phyloP scores from a whole-genome alignment of 2,888 invertebrate species.

The Molorchus minor region DNA sequence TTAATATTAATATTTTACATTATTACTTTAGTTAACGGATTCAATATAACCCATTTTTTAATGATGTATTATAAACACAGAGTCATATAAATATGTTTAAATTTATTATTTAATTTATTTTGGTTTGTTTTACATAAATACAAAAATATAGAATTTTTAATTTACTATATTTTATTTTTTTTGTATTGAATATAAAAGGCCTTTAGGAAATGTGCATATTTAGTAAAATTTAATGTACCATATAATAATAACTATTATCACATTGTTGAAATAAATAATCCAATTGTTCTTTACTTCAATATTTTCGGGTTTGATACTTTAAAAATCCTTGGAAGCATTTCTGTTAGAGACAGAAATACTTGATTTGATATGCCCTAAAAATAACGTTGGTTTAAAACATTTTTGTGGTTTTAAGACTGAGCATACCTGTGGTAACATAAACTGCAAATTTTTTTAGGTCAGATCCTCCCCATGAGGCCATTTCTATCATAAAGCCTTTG shows the following conservation, averaged over 20 bases:
- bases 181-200: background rate
- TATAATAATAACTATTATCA: background rate
- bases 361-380: constrained; percentile 80
- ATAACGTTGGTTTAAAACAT: constrained; percentile 31
- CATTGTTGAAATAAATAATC: background rate
- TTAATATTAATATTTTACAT: constrained; percentile 80
- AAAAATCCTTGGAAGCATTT: constrained; percentile 93
- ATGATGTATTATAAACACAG: constrained; percentile 86
- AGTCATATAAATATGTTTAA: constrained; percentile 67
- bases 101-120: constrained; percentile 17
- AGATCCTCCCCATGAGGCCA: constrained; percentile 91
- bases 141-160: constrained; percentile 14
- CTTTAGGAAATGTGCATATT: background rate
- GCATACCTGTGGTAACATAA: constrained; percentile 80
- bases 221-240: background rate
- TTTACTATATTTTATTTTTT: constrained; percentile 1
- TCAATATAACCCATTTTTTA: constrained; percentile 85
- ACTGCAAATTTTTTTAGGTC: constrained; percentile 88
- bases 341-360: constrained; percentile 81
- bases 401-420: constrained; percentile 7
- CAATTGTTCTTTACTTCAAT: constrained; percentile 63
- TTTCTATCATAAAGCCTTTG: constrained; percentile 99
- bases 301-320: constrained; percentile 93
- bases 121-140: constrained; percentile 13
- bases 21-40: constrained; percentile 77